Base-by-base conservation (phyloP, 2,888 invertebrate species). In the Torymus auratus region DNA sequence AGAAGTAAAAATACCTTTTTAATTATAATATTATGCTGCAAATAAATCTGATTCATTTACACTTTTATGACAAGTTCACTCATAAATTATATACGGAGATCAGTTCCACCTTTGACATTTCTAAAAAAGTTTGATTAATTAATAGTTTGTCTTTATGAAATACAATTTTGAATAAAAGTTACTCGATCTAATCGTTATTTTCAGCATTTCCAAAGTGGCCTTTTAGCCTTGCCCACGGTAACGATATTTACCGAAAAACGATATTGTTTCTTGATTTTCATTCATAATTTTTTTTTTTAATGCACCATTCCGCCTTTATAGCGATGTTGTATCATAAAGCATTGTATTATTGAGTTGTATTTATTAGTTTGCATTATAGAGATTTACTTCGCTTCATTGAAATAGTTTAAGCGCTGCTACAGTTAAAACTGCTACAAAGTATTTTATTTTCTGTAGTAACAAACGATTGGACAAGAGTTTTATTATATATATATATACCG, bases 141-240 rank as follows among this genome's bases (percentile, higher is more conserved):
- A 15, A 67, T 60, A 56, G 56, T 60, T 41, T 41, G 41, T 41
- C 41, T 7, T 41, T 7, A 69, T 56, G 56, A 62, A 58, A 61
- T 62, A 56, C 71, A 71, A 14, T 60, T n/a, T 76, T 62, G 28
- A 23, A 55, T 67, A 12, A 61, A 61, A 70, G 50, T 60, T 64
- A 70, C 61, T 71, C 53, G 61, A 79, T 72, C 20, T 50, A 74
- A 73, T 71, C 50, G 67, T 61, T 82, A 76, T 12, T 74, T 7
- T 81, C 76, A 82, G 76, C 80, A 77, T 82, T 62, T 82, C 73
- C 77, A 77, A 82, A 80, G 80, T 82, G 76, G 80, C 80, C 77
- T 80, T 82, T 82, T 78, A 71, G 75, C 78, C 75, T 75, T 82
- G 79, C 76, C 79, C 69, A 68, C 23, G 62, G 65, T 79, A 76